Evolutionary conservation across 2,113 vertebrate genomes (phyloP), one percentile per base, ranked within the genome.

Genomic region (Mohoua ochrocephala): DNA sequence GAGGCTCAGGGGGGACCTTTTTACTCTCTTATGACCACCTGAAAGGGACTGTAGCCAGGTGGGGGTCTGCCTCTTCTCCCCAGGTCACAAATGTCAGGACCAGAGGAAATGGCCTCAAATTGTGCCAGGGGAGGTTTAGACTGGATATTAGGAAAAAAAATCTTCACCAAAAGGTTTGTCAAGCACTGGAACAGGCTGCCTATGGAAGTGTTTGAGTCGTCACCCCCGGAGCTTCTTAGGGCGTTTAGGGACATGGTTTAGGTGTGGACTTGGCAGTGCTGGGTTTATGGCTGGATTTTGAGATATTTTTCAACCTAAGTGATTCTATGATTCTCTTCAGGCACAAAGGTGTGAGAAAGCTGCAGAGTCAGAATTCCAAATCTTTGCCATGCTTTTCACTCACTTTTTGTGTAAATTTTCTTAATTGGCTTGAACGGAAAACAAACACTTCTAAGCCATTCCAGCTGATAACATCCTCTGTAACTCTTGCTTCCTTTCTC

Each of bases 61-160:
- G 9, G 10, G 8, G 2, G 1, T 59, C 0, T 0, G 8, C 6
- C 6, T 53, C 28, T 53, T 67, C n/a, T 30, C 18, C 13, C 13
- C 28, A 53, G 16, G 7, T 23, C 7, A 17, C 33, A 17, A 67
- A 16, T 26, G 16, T 45, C 23, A 45, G 10, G 7, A 74, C 11
- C 23, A 30, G 16, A 82, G 39, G n/a, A 53, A 45, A 39, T n/a
- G 13, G 28, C 10, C 15, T 59, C 45, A 30, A 21, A 23, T 45
- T n/a, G 7, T 28, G 9, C 8, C 19, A 39, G 16, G 15, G 6
- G 19, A 68, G 13, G 8, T 39, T 75, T 67, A 60, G 20, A 10
- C 7, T 45, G 19, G 23, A 45, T 67, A 24, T 30, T 44, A 20
- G 23, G 23, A 50, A 67, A 50, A 67, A 50, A 65, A 56, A 37